Evolutionary conservation across 2,113 vertebrate species (phyloP).

Genomic region (Proterorhinus semilunaris): DNA sequence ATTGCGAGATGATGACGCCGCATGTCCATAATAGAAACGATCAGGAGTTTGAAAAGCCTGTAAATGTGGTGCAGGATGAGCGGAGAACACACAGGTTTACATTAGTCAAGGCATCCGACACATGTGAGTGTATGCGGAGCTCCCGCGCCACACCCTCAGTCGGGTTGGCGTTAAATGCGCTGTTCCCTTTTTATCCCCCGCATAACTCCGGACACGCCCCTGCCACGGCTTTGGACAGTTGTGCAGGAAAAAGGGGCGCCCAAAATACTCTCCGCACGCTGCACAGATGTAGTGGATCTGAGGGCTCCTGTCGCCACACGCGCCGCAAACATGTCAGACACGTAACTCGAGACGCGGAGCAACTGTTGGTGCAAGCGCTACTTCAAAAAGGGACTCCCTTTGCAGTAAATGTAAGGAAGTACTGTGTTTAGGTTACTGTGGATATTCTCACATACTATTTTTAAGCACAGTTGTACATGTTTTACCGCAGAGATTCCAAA

Average conservation of each 20-base stretch:
- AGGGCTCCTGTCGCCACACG: conserved; percentile 3
- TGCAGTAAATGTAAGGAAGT: neutral
- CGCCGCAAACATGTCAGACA: conserved; percentile 8
- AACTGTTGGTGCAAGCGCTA: conserved; percentile 30
- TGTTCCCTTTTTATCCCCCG: conserved; percentile 63
- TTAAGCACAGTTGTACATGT: neutral
- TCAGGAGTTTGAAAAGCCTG: no score
- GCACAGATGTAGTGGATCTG: conserved; percentile 43
- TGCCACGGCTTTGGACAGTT: conserved; percentile 46
- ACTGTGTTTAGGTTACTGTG: neutral
- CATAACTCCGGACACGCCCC: conserved; percentile 66
- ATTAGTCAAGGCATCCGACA: conserved; percentile 50
- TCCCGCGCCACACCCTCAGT: conserved; percentile 64
- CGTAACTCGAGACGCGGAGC: conserved; percentile 38
- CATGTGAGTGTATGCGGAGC: conserved; percentile 52
- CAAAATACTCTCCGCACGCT: conserved; percentile 44
- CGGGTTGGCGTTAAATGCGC: conserved; percentile 42
- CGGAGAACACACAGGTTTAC: conserved; percentile 13
- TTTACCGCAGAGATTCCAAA: no score
- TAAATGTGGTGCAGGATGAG: no score
- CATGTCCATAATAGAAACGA: no score
- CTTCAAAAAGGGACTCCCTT: neutral
- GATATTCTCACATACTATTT: neutral
- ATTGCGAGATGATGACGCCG: no score
- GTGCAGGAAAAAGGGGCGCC: conserved; percentile 32